A percentile compares a stretch with the other conserved stretches of the same genome.
These are phyloP conservation scores for Pegea sp. DNA, from an alignment of 23 tunicate genomes.

Conservation along the genomic window DNA sequence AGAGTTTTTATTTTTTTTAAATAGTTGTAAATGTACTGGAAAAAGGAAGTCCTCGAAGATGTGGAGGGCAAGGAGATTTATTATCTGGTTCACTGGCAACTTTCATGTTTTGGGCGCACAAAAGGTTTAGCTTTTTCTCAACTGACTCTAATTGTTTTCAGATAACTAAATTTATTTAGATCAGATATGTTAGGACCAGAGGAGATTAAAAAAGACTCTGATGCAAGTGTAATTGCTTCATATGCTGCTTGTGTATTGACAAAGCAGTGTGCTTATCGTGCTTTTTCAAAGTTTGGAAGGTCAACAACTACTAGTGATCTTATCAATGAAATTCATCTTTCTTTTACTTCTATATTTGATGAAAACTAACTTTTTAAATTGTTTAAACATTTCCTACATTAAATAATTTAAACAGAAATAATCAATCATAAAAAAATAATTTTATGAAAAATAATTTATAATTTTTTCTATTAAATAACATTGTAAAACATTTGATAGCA, in stretches of 20 bases:
- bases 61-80: slow-evolving; percentile 99
- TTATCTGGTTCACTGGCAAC: slow-evolving; percentile 61
- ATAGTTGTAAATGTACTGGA: slow-evolving; percentile 24
- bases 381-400: no score
- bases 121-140: no score
- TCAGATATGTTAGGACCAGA: no score
- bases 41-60: slow-evolving; percentile 63
- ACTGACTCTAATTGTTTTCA: no score
- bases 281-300: slow-evolving; percentile 32
- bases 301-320: slow-evolving; percentile 67
- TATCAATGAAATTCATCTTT: slow-evolving; percentile 39
- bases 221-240: slow-evolving; percentile 23
- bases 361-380: no score
- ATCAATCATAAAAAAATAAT: no score
- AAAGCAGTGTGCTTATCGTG: slow-evolving; percentile 28
- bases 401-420: no score
- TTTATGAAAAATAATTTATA: no score
- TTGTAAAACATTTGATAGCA: no score
- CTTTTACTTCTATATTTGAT: no score
- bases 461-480: no score
- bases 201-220: not conserved
- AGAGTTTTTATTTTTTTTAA: not conserved
- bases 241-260: slow-evolving; percentile 54
- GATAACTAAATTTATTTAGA: no score
- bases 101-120: slow-evolving; percentile 54